Base-by-base conservation (phyloP, 2,888 invertebrate species). In the Anarsia innoxiella region DNA sequence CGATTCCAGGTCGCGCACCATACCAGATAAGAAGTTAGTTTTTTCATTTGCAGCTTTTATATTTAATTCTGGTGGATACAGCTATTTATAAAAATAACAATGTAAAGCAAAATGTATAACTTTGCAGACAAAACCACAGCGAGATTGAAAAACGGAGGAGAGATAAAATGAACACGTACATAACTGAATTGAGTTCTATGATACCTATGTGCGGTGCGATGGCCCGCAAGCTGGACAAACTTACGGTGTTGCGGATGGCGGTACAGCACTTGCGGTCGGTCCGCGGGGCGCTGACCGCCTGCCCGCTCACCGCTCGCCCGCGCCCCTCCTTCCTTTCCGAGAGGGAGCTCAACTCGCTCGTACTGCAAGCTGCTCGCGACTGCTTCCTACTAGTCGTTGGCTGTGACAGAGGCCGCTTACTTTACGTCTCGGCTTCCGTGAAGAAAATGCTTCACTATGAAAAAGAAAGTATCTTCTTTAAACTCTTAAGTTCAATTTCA, bases 141-240 rank as follows among this genome's bases (percentile, higher is more conserved):
- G 96, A 97, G 80, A 97, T 97, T 43, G 97, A 97, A 78, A 97
- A 97, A 70, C 87, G 97, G 0, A 88, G 97, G 0, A 88, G 97
- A 16, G 96, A 97, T 72, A 97, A 97, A 79, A 97, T 97, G 96
- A 97, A 97, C 82, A 94, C 93, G 0, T 96, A 96, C 75, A 97
- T 97, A 53, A 90, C 92, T 2, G 96, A 97, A 70, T 73, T 97
- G 39, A 93, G 95, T 35, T 87, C 92, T 1, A 92, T 97, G 90
- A 90, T 97, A 12, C 97, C 97, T 0, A 95, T 96, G 94, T 97
- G 97, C 66, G 92, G 93, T 54, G 94, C 95, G 2, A 94, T 96
- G 93, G 92, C 95, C 19, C 86, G 96, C 37, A 97, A 97, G 78
- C 80, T 97, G 57, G 97, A 97, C 80, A 97, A 97, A 76, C 83